Evolutionary conservation across 2,888 invertebrate species (phyloP).

Genomic region (Pseudococcus longispinus): DNA sequence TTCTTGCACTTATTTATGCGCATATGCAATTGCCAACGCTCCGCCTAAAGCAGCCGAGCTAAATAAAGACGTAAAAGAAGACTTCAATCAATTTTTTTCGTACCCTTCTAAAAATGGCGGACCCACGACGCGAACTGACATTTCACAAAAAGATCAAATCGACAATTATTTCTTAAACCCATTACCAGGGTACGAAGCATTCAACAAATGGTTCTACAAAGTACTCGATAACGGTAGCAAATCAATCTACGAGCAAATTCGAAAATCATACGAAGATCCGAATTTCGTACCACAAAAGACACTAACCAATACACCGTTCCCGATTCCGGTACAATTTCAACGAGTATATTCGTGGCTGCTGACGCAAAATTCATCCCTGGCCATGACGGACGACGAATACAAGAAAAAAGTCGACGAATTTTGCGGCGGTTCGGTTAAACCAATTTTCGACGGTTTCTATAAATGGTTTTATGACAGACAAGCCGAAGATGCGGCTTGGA

Average conservation of each 20-base stretch:
- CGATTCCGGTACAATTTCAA: not conserved
- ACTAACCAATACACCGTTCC: constrained; percentile 1
- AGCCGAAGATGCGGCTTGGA: not conserved
- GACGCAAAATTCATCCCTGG: not conserved
- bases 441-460: not conserved
- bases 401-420: not conserved
- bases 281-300: not conserved
- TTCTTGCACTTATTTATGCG: not conserved
- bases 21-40: not conserved
- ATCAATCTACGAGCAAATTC: not conserved
- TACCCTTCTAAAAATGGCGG: not conserved
- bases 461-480: not conserved
- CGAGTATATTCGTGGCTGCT: not conserved
- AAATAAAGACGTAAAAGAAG: not conserved
- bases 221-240: not conserved
- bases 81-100: not conserved
- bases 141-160: not conserved
- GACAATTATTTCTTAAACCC: not conserved
- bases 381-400: not conserved
- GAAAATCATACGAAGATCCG: not conserved
- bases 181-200: not conserved
- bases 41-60: not conserved
- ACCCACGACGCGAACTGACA: not conserved
- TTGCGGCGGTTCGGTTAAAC: not conserved
- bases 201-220: constrained; percentile 20